Base-by-base conservation (phyloP, 2,113 vertebrate species). In the Vulpes vulpes region DNA sequence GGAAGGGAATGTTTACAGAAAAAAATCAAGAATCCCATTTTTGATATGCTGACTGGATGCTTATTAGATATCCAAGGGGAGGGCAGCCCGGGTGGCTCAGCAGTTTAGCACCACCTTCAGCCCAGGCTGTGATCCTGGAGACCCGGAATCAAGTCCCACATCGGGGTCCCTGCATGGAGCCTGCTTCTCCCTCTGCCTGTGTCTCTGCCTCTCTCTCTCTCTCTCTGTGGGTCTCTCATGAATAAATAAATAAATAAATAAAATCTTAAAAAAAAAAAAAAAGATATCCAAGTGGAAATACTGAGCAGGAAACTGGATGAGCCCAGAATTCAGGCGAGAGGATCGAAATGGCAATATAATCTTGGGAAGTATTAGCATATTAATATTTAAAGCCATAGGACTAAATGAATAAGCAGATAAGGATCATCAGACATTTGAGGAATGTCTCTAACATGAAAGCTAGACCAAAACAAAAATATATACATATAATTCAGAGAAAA, bases 361-460 rank as follows among this genome's bases (percentile, higher is more conserved):
- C 85, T 65, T 80, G 22, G 71, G 55, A 53, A 84, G 79, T 3
- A 88, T 62, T 32, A 93, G 10, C 25, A 78, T 62, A 85, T 30
- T 53, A 76, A 38, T 84, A 79, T 90, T 60, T 73, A 94, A 97
- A 97, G 57, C 12, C 69, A 84, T 8, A 12, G 30, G 22, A 94
- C 25, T 83, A 83, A 38, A 96, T 71, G 35, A 97, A 96, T 71
- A 22, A 94, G 91, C 62, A 92, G 51, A 19, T 64, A 87, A 43
- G 16, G 43, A 65, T 82, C 32, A 91, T 27, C 53, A 89, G 69
- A 92, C n/a, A 55, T 91, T 55, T 94, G 69, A 89, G 15, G 9
- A 78, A 35, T 27, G 17, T 49, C 27, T 69, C 71, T 79, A 91
- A 90, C 32, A 60, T 60, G 11, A 94, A 80, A 71, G 11, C 22